Conservation (phyloP, 2,113 vertebrate genomes). For the Myrmecobius fasciatus region DNA sequence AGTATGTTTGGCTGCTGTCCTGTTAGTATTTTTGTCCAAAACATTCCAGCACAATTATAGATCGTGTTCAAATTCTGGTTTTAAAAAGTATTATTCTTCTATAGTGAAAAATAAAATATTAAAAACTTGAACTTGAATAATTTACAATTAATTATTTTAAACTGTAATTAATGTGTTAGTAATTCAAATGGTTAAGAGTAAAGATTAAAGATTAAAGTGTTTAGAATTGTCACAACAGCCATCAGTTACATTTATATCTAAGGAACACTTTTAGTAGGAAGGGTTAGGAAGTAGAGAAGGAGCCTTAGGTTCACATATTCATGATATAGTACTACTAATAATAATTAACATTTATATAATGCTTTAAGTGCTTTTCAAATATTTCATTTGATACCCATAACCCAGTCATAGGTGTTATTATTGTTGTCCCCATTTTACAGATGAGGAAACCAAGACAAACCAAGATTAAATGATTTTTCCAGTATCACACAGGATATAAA, state of each 20-base stretch:
- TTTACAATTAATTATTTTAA: constrained; percentile 21
- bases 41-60: constrained; percentile 37
- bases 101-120: constrained; percentile 2
- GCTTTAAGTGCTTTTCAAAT: neutral
- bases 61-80: neutral
- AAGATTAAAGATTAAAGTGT: neutral
- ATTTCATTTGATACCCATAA: neutral
- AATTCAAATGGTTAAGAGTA: constrained; percentile 39
- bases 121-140: constrained; percentile 26
- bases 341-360: neutral
- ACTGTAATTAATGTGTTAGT: neutral
- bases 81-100: constrained; percentile 16
- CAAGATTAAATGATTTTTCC: neutral
- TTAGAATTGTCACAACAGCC: neutral
- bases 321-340: neutral
- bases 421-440: neutral
- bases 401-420: neutral
- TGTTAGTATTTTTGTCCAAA: constrained; percentile 13
- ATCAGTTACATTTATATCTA: constrained; percentile 26
- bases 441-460: neutral
- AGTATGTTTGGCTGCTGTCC: constrained; percentile 44
- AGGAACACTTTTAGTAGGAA: constrained; percentile 2
- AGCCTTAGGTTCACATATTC: neutral
- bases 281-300: neutral
- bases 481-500: neutral